These are phyloP conservation scores for Hiodon alosoides DNA, from an alignment of 2,113 vertebrate species.

Conservation along the genomic window DNA sequence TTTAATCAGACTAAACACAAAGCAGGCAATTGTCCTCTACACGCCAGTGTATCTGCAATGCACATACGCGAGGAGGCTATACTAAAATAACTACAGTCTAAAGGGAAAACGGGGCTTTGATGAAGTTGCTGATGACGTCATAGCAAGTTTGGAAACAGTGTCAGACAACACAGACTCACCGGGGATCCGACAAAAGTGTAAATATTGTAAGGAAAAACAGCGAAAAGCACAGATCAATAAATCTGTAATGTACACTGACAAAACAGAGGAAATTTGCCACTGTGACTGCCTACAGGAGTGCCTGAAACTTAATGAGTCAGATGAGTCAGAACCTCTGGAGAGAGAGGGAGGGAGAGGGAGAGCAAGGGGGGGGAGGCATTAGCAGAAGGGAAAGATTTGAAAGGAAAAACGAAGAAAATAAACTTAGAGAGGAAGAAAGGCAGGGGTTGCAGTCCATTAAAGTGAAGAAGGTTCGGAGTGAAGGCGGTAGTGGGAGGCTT, in stretches of 20 bases:
- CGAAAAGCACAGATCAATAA: not conserved
- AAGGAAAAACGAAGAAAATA: not conserved
- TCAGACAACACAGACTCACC: too few species aligned
- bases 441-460: not conserved
- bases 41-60: too few species aligned
- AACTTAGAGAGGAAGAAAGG: not conserved
- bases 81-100: too few species aligned
- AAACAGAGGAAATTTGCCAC: not conserved
- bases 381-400: not conserved
- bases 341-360: not conserved
- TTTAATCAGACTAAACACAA: too few species aligned
- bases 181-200: too few species aligned
- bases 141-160: too few species aligned
- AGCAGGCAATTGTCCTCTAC: too few species aligned
- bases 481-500: not conserved
- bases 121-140: too few species aligned
- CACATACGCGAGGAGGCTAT: too few species aligned
- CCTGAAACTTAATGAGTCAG: not conserved
- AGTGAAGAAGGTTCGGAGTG: not conserved
- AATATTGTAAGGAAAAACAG: not conserved
- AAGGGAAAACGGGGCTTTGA: too few species aligned
- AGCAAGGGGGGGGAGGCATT: not conserved
- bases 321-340: conserved; percentile 4
- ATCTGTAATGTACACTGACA: not conserved
- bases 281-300: not conserved